A percentile compares a stretch with the other conserved stretches of the same genome.
Conservation (phyloP, 2,888 invertebrate species). For the Drosophila kanekoi region DNA sequence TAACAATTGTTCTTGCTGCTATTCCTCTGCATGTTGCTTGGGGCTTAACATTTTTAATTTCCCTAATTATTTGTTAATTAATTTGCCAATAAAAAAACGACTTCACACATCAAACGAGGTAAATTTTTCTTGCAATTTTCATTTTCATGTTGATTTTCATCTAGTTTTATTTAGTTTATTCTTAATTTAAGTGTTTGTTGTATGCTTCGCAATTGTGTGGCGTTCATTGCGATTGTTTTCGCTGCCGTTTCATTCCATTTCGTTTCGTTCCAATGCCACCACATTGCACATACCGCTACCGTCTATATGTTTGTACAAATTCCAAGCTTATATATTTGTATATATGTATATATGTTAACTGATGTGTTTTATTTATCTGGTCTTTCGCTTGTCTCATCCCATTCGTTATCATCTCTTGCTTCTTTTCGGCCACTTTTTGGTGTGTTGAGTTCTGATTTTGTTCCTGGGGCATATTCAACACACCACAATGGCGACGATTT, state of each 20-base stretch:
- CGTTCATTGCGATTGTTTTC: constrained; percentile 4
- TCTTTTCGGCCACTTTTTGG: not conserved
- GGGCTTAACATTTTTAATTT: constrained; percentile 26
- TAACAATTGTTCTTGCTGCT: constrained; percentile 8
- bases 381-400: constrained; percentile 17
- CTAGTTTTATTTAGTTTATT: not conserved
- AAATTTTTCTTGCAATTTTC: constrained; percentile 31
- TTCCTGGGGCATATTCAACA: not conserved
- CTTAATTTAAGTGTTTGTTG: constrained; percentile 8
- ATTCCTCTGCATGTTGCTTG: constrained; percentile 18
- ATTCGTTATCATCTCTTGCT: constrained; percentile 14
- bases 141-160: not conserved
- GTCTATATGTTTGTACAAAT: constrained; percentile 14
- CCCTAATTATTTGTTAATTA: constrained; percentile 4
- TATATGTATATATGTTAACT: not conserved
- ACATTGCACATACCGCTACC: constrained; percentile 25
- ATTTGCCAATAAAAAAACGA: constrained; percentile 15
- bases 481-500: not conserved
- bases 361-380: constrained; percentile 1
- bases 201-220: constrained; percentile 5
- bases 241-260: constrained; percentile 20
- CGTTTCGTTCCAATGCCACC: constrained; percentile 29
- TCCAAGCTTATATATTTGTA: constrained; percentile 1
- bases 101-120: constrained; percentile 45
- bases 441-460: constrained; percentile 9